These are phyloP conservation scores for Rhinophrynus dorsalis DNA, from an alignment of 2,797 vertebrate species.

Conservation along the genomic window DNA sequence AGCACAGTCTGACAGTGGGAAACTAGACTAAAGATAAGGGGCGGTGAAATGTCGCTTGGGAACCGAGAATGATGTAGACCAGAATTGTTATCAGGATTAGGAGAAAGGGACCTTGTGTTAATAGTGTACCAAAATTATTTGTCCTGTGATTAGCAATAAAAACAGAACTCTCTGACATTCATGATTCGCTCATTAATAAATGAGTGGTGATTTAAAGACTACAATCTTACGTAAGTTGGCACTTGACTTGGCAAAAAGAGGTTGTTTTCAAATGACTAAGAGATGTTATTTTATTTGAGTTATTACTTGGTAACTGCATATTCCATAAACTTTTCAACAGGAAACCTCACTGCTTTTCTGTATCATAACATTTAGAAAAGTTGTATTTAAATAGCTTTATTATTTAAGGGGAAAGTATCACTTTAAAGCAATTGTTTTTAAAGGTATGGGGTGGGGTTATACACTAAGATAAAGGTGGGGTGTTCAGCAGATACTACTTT, in stretches of 20 bases:
- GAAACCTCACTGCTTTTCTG: not conserved
- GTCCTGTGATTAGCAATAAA: slow-evolving; percentile 56
- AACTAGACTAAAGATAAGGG: slow-evolving; percentile 71
- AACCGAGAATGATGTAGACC: slow-evolving; percentile 78
- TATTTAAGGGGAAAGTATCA: no score
- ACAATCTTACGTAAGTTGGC: slow-evolving; percentile 49
- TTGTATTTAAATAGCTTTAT: no score
- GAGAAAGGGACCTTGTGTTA: slow-evolving; percentile 56
- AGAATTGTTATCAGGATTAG: slow-evolving; percentile 65
- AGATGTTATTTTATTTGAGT: slow-evolving; percentile 22
- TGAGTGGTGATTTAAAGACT: slow-evolving; percentile 36
- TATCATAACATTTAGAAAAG: slow-evolving; percentile 4
- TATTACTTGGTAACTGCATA: slow-evolving; percentile 23
- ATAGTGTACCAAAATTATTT: slow-evolving; percentile 60
- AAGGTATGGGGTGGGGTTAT: no score
- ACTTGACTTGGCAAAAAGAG: slow-evolving; percentile 37
- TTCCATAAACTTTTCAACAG: slow-evolving; percentile 28
- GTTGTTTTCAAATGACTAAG: not conserved
- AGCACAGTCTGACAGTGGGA: slow-evolving; percentile 64
- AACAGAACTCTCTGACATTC: slow-evolving; percentile 48
- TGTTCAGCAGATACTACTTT: no score
- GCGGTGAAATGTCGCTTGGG: slow-evolving; percentile 76
- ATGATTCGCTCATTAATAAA: slow-evolving; percentile 45
- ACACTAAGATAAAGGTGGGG: no score
- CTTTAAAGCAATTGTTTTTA: no score